Conservation (phyloP, 2,113 vertebrate species). For the Electrona antarctica region DNA sequence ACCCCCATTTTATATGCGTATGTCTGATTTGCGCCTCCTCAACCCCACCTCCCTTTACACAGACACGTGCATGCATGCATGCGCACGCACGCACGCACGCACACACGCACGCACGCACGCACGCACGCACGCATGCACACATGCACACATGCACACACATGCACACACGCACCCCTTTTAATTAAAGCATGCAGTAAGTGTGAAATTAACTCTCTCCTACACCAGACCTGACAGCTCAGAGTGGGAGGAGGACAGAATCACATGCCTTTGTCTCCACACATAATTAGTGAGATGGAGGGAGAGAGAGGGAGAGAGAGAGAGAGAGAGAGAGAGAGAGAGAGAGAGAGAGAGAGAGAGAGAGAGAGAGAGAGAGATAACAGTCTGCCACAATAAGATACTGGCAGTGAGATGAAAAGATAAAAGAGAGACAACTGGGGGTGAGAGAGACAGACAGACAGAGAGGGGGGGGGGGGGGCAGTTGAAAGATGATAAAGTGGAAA, state of each 20-base stretch:
- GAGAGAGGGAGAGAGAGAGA: slow-evolving; percentile 51
- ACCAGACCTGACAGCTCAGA: slow-evolving; percentile 79
- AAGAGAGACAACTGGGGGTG: neutral
- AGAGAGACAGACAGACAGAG: slow-evolving; percentile 12
- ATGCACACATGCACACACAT: too few species aligned
- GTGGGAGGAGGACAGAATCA: slow-evolving; percentile 78
- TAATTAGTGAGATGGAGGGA: slow-evolving; percentile 79
- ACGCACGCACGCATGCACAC: neutral
- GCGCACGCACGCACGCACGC: slow-evolving; percentile 10
- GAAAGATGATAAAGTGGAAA: slow-evolving; percentile 18
- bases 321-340: slow-evolving; percentile 13
- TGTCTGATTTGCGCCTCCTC: too few species aligned
- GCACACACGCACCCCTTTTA: slow-evolving; percentile 59
- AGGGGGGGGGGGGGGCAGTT: slow-evolving; percentile 4
- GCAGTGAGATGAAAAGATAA: slow-evolving; percentile 53
- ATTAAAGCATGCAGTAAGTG: slow-evolving; percentile 86
- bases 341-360: slow-evolving; percentile 26
- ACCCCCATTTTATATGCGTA: neutral
- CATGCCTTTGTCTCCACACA: slow-evolving; percentile 78
- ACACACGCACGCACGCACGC: slow-evolving; percentile 12
- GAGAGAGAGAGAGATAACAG: slow-evolving; percentile 30
- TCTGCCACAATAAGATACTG: slow-evolving; percentile 44
- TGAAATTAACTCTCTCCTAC: slow-evolving; percentile 86
- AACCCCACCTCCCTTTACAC: too few species aligned
- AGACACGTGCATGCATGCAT: slow-evolving; percentile 25